These are phyloP conservation scores for Fukomys damarensis DNA, from an alignment of 2,113 vertebrate genomes.

Conservation along the genomic window DNA sequence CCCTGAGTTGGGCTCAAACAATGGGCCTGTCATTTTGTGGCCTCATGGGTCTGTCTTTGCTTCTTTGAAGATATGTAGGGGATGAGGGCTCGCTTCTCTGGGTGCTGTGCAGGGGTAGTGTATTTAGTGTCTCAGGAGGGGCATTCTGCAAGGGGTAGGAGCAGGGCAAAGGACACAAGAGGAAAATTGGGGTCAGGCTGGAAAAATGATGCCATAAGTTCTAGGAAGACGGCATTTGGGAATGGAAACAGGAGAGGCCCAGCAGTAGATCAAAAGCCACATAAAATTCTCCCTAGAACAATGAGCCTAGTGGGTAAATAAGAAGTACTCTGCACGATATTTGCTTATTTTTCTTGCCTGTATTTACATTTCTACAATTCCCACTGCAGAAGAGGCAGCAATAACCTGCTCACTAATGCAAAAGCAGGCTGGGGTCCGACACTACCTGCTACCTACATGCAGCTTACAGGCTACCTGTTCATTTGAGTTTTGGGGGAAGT, in stretches of 20 bases:
- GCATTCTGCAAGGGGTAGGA: not conserved
- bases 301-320: not conserved
- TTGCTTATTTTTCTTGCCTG: not conserved
- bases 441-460: too few species aligned
- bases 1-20: constrained; percentile 2
- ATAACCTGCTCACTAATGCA: not conserved
- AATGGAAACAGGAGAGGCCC: not conserved
- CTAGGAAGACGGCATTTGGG: not conserved
- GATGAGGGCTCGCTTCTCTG: constrained; percentile 19
- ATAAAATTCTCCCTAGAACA: not conserved
- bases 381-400: not conserved
- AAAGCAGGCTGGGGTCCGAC: too few species aligned
- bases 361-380: not conserved
- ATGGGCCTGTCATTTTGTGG: constrained; percentile 57
- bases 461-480: not conserved
- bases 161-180: not conserved
- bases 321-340: not conserved
- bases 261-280: not conserved
- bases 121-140: not conserved
- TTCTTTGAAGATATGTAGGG: constrained; percentile 36
- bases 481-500: not conserved
- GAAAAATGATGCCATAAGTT: constrained; percentile 4
- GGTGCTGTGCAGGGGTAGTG: not conserved
- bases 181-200: not conserved
- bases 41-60: not conserved